Evolutionary conservation across 2,113 vertebrate genomes (phyloP), one percentile per base, ranked within the genome.

Genomic region (Oostethus manadensis): DNA sequence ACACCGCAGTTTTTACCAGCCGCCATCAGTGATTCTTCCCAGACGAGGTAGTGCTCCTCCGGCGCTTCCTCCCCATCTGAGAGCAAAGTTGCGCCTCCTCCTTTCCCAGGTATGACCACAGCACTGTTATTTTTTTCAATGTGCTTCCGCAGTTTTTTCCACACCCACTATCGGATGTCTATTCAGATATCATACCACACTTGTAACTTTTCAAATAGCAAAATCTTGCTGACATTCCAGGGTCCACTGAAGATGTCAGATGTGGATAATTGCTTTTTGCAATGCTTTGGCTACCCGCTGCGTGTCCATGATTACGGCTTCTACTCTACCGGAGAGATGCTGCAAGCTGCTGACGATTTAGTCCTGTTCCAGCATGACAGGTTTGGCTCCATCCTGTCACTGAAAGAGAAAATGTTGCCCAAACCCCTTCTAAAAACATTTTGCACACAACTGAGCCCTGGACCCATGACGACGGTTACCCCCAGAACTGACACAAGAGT

Each of bases 31-130:
- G 5, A 10, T 51, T 45, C 74, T 90, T 3, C 90, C 90, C 43
- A 77, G 75, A 43, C 81, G 86, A 54, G 83, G 87, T 5, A 64
- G 50, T 1, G 60, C 84, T 43, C 86, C 89, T 35, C 87, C 84
- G 0, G 2, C 87, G 43, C 73, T 96, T 14, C 93, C 93, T 1
- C 89, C 87, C 0, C 22, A 81, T 0, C 88, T 94, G 76, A 93
- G 91, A 72, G 86, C 90, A 56, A 92, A 97, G 66, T 76, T 98
- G 23, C 89, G 87, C 64, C 74, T 91, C 45, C 84, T 98, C 20
- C 80, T 98, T 70, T 89, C 87, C 0, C 81, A 66, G 71, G 84
- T 86, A 68, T 23, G 29, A 64, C 54, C 15, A 58, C 14, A 17
- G n/a, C 21, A 45, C 1, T 44, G 9, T 22, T 6, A 40, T 22